Percentiles rank a stretch among this genome's conserved stretches.
phyloP scores from a whole-genome alignment of 2,797 vertebrate species.

The Tangara arthus region DNA sequence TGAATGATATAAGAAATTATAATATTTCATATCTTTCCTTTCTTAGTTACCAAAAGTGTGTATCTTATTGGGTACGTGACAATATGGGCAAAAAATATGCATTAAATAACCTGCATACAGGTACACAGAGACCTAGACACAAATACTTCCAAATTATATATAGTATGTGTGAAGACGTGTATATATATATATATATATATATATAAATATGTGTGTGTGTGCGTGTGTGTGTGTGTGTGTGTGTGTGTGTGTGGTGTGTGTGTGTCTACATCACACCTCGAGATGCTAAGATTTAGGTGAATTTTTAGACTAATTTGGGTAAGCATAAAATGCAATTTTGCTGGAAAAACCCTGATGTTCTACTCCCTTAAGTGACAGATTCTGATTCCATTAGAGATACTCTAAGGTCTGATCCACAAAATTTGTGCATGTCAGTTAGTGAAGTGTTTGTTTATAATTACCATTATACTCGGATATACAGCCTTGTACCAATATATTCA shows the following conservation, averaged over 20 bases:
- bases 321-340: neutral
- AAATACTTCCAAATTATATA: neutral
- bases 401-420: neutral
- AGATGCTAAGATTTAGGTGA: neutral
- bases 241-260: too few species aligned
- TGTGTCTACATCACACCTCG: rapidly evolving
- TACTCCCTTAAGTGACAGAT: neutral
- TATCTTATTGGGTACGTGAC: neutral
- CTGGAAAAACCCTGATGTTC: neutral
- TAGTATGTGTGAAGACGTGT: neutral
- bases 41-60: neutral
- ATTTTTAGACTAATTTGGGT: neutral
- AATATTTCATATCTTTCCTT: neutral
- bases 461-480: neutral
- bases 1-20: neutral
- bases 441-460: neutral
- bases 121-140: neutral
- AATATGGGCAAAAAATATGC: neutral
- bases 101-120: neutral
- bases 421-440: neutral
- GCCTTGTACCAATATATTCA: neutral
- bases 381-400: neutral
- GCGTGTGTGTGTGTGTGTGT: neutral
- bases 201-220: too few species aligned
- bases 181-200: neutral